Conservation (phyloP, 2,797 vertebrate species). For the Distichodus sexfasciatus region DNA sequence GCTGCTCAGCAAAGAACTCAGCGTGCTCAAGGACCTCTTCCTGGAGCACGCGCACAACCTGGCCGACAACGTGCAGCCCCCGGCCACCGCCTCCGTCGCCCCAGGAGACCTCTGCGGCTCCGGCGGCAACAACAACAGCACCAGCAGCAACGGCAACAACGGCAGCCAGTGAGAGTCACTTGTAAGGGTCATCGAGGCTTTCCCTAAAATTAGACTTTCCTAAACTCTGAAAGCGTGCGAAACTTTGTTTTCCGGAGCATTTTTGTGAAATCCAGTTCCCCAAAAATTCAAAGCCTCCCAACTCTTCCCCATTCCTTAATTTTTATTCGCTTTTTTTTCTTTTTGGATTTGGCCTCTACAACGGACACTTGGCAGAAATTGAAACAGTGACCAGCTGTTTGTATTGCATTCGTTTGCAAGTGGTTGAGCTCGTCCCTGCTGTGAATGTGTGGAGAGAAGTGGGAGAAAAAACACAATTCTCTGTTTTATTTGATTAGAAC, state of each 20-base stretch:
- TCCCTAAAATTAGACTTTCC: not conserved
- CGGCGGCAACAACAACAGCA: constrained; percentile 43
- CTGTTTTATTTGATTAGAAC: not conserved
- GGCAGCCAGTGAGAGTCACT: constrained; percentile 60
- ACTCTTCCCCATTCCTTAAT: constrained; percentile 14
- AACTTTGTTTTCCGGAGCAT: not conserved
- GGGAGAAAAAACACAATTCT: too few species aligned
- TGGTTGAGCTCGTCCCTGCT: not conserved
- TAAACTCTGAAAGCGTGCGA: not conserved
- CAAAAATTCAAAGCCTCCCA: not conserved
- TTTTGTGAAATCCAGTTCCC: not conserved
- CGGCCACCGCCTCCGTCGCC: constrained; percentile 65
- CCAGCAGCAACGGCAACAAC: constrained; percentile 44
- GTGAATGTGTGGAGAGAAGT: not conserved
- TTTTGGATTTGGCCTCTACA: not conserved
- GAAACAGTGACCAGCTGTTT: not conserved
- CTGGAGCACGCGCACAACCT: constrained; percentile 96
- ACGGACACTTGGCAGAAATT: not conserved
- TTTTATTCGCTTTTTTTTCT: constrained; percentile 8
- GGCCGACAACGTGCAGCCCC: constrained; percentile 87
- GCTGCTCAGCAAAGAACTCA: constrained; percentile 94
- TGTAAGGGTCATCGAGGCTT: not conserved
- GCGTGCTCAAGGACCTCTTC: constrained; percentile 97
- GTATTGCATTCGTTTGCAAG: not conserved
- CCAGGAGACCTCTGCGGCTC: constrained; percentile 66